These are phyloP conservation scores for Atrina japonica DNA, from an alignment of 2,888 invertebrate genomes.

Conservation along the genomic window DNA sequence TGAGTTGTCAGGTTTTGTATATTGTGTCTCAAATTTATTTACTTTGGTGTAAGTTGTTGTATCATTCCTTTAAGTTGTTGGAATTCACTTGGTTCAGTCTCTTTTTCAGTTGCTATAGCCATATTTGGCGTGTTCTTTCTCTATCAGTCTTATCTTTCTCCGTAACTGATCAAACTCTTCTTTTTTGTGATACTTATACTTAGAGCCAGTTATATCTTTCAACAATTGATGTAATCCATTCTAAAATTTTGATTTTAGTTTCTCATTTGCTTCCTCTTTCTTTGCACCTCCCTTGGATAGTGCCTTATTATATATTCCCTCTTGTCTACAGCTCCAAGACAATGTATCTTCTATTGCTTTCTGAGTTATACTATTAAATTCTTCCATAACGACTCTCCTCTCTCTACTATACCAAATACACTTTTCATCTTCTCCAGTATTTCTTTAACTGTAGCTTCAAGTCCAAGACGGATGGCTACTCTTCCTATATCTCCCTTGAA, in stretches of 20 bases:
- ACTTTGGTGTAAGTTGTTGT: slow-evolving; percentile 1
- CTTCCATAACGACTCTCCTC: not conserved
- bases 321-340: slow-evolving; percentile 1
- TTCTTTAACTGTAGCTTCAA: not conserved
- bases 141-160: too few species aligned
- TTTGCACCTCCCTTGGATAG: not conserved
- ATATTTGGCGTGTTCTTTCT: not conserved
- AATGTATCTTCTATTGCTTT: not conserved
- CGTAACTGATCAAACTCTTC: too few species aligned
- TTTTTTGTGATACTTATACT: not conserved
- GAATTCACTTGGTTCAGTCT: not conserved
- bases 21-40: not conserved
- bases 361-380: slow-evolving; percentile 9
- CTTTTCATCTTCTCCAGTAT: slow-evolving; percentile 1
- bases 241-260: slow-evolving; percentile 5
- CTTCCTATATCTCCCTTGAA: slow-evolving; percentile 3
- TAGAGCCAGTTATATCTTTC: slow-evolving; percentile 2
- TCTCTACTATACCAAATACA: slow-evolving; percentile 11
- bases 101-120: not conserved
- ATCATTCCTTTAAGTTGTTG: not conserved
- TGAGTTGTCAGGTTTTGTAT: too few species aligned
- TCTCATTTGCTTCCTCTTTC: slow-evolving; percentile 1
- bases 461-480: slow-evolving; percentile 7
- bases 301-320: slow-evolving; percentile 9
- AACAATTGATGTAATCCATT: slow-evolving; percentile 6